phyloP scores from a whole-genome alignment of 1,140 invertebrate species.

The Mactra quadrangularis region DNA sequence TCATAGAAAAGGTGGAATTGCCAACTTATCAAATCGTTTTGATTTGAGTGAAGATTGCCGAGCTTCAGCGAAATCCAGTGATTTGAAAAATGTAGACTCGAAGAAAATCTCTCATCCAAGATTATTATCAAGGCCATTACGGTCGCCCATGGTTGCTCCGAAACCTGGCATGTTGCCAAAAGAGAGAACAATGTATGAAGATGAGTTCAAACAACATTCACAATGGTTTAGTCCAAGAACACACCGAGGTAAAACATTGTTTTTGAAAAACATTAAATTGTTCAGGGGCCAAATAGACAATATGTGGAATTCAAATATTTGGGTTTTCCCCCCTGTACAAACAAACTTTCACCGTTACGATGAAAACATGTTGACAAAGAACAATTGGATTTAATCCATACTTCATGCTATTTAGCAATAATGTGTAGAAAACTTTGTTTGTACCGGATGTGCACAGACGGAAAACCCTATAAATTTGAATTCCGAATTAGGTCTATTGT shows the following conservation, averaged over 20 bases:
- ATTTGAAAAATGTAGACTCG: constrained; percentile 51
- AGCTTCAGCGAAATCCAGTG: not conserved
- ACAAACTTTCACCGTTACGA: no score
- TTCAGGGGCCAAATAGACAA: no score
- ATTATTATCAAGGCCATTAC: constrained; percentile 62
- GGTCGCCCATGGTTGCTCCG: constrained; percentile 34
- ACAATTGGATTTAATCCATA: no score
- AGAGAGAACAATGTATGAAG: constrained; percentile 51
- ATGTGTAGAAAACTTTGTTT: no score
- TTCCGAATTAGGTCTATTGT: no score
- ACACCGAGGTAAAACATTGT: constrained; percentile 22
- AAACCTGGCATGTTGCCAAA: constrained; percentile 39
- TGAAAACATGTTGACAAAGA: no score
- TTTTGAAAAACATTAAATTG: not conserved
- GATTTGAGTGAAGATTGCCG: constrained; percentile 13
- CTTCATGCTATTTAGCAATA: no score
- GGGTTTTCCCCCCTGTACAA: no score
- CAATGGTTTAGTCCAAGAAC: constrained; percentile 27
- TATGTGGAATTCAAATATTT: no score
- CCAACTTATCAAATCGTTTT: constrained; percentile 25
- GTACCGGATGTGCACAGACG: no score
- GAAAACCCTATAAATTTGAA: no score
- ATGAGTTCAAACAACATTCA: constrained; percentile 46
- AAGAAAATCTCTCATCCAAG: constrained; percentile 75
- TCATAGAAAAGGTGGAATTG: constrained; percentile 38